Conservation (phyloP, 2,888 invertebrate species). For the Steromphala cineraria region DNA sequence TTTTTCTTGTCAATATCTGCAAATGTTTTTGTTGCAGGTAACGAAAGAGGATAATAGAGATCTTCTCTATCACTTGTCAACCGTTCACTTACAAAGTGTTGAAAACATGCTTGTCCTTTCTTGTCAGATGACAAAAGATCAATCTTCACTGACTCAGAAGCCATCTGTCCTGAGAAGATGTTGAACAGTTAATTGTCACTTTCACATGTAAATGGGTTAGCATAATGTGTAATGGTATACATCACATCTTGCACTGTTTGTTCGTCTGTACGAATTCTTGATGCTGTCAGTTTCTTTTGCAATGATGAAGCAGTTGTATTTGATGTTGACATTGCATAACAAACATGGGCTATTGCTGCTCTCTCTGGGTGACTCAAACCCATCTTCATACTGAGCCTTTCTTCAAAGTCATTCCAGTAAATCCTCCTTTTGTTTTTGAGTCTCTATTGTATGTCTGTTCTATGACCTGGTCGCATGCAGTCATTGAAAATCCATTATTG, state of each 20-base stretch:
- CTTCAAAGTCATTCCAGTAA: background rate
- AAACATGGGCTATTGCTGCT: background rate
- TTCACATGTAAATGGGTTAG: background rate
- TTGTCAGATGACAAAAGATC: background rate
- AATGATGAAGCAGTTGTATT: background rate
- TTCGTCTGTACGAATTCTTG: background rate
- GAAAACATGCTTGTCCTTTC: background rate
- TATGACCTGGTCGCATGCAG: background rate
- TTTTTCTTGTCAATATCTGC: background rate
- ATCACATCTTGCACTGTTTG: background rate
- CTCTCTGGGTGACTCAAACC: background rate
- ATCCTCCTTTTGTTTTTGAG: background rate
- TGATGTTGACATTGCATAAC: background rate
- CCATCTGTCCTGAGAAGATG: background rate
- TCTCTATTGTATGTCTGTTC: conserved; percentile 5
- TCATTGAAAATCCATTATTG: background rate
- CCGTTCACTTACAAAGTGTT: background rate
- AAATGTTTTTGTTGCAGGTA: background rate
- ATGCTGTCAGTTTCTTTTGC: background rate
- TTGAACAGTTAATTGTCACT: background rate
- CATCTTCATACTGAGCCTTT: background rate
- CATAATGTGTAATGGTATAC: background rate
- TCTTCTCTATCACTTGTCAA: background rate
- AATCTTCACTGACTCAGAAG: background rate
- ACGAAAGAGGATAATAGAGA: background rate